Evolutionary conservation across 2,113 vertebrate species (phyloP).

Genomic region (Plectropomus leopardus): DNA sequence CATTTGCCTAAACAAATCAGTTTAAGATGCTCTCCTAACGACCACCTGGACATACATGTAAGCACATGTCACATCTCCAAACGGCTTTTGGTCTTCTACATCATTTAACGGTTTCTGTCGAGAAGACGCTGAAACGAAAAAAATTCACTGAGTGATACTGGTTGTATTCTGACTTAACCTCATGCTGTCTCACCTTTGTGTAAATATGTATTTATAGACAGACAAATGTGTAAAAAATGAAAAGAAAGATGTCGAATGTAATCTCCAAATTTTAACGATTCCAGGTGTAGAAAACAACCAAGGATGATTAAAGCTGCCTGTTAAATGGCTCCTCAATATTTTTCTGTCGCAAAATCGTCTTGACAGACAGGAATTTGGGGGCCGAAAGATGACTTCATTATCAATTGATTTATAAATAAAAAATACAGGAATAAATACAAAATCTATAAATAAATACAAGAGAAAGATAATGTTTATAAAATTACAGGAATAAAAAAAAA

Average conservation of each 20-base stretch:
- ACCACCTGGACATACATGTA: not conserved
- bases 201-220: not conserved
- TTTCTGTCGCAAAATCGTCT: no score
- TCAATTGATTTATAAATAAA: no score
- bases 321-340: no score
- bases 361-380: no score
- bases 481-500: no score
- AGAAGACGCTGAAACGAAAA: not conserved
- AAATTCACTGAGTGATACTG: not conserved
- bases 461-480: no score
- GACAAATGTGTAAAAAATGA: not conserved
- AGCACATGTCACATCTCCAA: not conserved
- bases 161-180: not conserved
- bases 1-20: slow-evolving; percentile 76
- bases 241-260: not conserved
- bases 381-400: no score
- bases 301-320: no score
- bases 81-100: not conserved
- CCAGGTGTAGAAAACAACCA: not conserved
- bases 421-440: no score
- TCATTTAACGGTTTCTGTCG: not conserved
- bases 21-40: slow-evolving; percentile 25
- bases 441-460: no score
- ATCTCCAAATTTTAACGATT: not conserved
- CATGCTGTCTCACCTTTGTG: not conserved